Base-by-base conservation (phyloP, 1,140 invertebrate genomes). In the Ceratina japonica region DNA sequence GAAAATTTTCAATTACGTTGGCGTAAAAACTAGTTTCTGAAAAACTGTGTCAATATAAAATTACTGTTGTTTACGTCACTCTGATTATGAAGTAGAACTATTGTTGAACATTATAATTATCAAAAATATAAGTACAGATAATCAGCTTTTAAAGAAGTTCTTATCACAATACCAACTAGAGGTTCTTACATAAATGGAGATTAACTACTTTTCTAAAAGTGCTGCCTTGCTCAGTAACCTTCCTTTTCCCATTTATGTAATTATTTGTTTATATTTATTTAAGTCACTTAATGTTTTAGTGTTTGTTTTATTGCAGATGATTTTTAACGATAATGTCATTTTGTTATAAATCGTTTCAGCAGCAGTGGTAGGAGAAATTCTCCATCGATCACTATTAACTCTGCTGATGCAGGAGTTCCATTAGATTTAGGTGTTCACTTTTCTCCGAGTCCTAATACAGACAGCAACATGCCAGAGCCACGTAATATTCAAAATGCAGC, bases 401-500 rank as follows among this genome's bases (percentile, higher is more conserved):
- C 87, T 54, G 80, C 59, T 8, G 88, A 93, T 49, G 59, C 80
- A 52, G 86, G 86, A 73, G 86, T 87, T 56, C 89, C 91, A n/a
- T 77, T 92, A 58, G 89, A 92, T 78, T 84, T 92, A 62, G 91
- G 91, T 22, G 72, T 91, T 56, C 90, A 92, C 81, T 91, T 87
- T 69, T 81, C 88, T 62, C 68, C 88, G 44, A 86, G 81, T 81
- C 86, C 88, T 68, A 89, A 82, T 64, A 58, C 89, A 20, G 90
- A 92, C 18, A 86, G 80, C 77, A 91, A 89, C 75, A 88, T 91
- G 75, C 89, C 87, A 22, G 90, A 93, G 64, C 81, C 89, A 62
- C 89, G 91, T 63, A 92, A 92, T 59, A 92, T 93, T 71, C 91
- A 92, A 78, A 91, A 92, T 73, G 85, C 90, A 5, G 84, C 89